Conservation (phyloP, 2,797 vertebrate genomes). For the Periparus ater region DNA sequence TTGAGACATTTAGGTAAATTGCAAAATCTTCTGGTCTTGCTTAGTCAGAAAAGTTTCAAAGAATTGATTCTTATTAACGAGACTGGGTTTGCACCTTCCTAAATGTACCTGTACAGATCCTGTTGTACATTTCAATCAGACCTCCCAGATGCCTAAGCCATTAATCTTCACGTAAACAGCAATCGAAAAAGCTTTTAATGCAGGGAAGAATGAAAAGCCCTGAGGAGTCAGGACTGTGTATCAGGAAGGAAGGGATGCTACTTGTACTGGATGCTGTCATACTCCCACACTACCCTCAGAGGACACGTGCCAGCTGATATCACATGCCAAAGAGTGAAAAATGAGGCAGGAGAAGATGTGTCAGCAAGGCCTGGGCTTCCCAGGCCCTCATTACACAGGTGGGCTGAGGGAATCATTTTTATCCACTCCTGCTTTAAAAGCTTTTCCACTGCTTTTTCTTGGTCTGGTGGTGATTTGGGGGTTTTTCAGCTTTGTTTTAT, state of each 20-base stretch:
- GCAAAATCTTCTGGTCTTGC: not conserved
- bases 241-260: not conserved
- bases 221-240: not conserved
- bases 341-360: not conserved
- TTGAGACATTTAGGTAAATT: not conserved
- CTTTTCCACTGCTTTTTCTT: not conserved
- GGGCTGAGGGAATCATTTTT: not conserved
- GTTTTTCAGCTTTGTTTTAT: not conserved
- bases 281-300: accelerated
- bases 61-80: not conserved
- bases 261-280: not conserved
- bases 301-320: accelerated
- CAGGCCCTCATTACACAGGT: accelerated
- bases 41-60: not conserved
- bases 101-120: not conserved
- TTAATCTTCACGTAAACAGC: not conserved
- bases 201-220: not conserved
- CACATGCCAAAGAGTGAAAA: not conserved
- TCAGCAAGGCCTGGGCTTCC: not conserved
- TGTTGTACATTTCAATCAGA: not conserved
- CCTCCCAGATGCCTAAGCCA: not conserved
- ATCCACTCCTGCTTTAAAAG: not conserved
- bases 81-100: not conserved
- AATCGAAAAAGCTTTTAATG: not conserved
- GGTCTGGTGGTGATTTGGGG: accelerated